Percentiles rank a stretch among this genome's conserved stretches.
Conservation (phyloP, 2,797 vertebrate species). For the Cuculus canorus region DNA sequence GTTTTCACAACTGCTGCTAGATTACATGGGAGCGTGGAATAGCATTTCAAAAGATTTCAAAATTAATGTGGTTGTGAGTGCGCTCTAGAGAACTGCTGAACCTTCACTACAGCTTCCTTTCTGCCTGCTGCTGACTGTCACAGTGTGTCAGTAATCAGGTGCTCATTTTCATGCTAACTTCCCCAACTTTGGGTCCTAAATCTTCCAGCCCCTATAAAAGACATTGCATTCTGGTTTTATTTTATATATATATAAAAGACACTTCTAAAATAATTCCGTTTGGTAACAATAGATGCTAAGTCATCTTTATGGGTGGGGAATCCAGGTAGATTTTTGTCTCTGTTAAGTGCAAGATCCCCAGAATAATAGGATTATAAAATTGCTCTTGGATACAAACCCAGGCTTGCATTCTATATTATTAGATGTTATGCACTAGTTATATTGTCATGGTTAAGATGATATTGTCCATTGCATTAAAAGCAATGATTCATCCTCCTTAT, state of each 20-base stretch:
- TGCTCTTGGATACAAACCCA: background rate
- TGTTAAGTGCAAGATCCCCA: background rate
- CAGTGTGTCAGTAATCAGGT: constrained; percentile 28
- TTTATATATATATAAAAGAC: background rate
- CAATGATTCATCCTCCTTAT: background rate
- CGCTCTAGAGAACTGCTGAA: constrained; percentile 45
- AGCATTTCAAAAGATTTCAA: constrained; percentile 56
- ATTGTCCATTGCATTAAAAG: background rate
- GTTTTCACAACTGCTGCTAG: constrained; percentile 57
- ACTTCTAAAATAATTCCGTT: background rate
- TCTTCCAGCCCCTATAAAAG: background rate
- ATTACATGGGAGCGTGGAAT: constrained; percentile 27
- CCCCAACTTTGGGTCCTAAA: background rate
- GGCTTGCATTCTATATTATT: background rate
- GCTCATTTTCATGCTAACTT: constrained; percentile 7
- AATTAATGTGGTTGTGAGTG: constrained; percentile 36
- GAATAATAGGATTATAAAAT: background rate
- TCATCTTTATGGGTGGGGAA: background rate
- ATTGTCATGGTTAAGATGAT: background rate
- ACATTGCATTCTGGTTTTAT: background rate
- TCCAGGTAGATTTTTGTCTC: background rate
- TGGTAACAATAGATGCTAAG: background rate
- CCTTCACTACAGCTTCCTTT: constrained; percentile 42
- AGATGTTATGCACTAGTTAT: background rate
- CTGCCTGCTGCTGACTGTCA: constrained; percentile 3